phyloP scores from a whole-genome alignment of 1,140 invertebrate species.

The Stegodyphus mimosarum region DNA sequence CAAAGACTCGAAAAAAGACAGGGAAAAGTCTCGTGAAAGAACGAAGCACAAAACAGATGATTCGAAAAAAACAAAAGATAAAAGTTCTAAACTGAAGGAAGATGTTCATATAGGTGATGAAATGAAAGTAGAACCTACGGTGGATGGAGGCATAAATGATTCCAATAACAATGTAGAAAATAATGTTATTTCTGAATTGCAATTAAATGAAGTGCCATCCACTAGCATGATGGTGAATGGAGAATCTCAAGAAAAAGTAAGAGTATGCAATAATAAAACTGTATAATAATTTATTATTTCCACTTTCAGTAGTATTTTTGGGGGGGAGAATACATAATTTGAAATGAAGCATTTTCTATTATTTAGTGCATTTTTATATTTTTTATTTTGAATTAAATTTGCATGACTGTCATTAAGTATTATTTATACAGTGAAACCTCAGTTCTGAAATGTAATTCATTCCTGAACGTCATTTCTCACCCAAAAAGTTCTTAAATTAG shows the following conservation, averaged over 20 bases:
- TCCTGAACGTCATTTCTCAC: no score
- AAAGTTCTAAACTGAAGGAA: conserved; percentile 18
- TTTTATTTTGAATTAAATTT: no score
- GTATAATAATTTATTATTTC: no score
- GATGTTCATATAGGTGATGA: not conserved
- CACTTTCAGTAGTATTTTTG: no score
- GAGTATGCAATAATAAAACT: not conserved
- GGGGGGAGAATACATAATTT: no score
- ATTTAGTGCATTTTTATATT: no score
- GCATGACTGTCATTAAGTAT: no score
- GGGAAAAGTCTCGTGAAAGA: conserved; percentile 35
- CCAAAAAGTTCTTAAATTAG: no score
- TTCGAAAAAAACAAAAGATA: conserved; percentile 33
- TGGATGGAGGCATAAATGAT: not conserved
- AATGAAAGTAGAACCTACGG: not conserved
- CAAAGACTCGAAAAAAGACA: conserved; percentile 25
- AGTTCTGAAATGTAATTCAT: no score
- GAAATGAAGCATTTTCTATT: no score
- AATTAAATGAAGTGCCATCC: conserved; percentile 18
- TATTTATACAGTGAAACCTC: no score
- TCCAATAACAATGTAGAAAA: not conserved
- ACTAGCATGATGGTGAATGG: conserved; percentile 35
- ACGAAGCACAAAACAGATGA: conserved; percentile 40
- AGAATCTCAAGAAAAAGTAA: conserved; percentile 19
- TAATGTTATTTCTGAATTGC: not conserved